Evolutionary conservation across 2,797 vertebrate genomes (phyloP).

Genomic region (Rhinogobio ventralis): DNA sequence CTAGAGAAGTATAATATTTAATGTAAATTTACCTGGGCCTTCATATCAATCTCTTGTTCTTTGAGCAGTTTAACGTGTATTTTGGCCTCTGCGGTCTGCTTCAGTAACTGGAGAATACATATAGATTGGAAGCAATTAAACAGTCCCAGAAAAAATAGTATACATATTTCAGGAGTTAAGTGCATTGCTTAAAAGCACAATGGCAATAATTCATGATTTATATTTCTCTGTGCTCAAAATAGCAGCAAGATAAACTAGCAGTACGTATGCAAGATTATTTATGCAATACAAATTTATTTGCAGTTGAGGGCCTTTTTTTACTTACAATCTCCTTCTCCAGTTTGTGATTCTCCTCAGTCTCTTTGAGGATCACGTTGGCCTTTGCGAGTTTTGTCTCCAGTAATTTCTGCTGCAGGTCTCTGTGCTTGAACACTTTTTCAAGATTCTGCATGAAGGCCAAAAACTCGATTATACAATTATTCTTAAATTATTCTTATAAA

Average conservation of each 20-base stretch:
- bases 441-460: slow-evolving; percentile 82
- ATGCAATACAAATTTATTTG: not conserved
- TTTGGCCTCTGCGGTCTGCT: slow-evolving; percentile 89
- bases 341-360: slow-evolving; percentile 86
- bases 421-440: slow-evolving; percentile 97
- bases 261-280: not conserved
- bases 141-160: not conserved
- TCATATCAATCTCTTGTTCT: slow-evolving; percentile 89
- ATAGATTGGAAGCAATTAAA: not conserved
- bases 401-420: slow-evolving; percentile 96
- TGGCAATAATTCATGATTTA: no score
- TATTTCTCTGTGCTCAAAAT: not conserved
- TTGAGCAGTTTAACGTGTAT: slow-evolving; percentile 89
- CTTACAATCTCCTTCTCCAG: slow-evolving; percentile 91
- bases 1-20: not conserved
- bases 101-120: slow-evolving; percentile 84
- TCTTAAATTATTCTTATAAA: not conserved
- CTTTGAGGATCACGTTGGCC: slow-evolving; percentile 90
- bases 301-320: not conserved
- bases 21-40: slow-evolving; percentile 83
- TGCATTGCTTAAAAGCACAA: not conserved
- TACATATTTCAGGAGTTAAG: not conserved
- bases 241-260: not conserved
- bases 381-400: slow-evolving; percentile 94
- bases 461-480: slow-evolving; percentile 37